phyloP scores from a whole-genome alignment of 2,888 invertebrate genomes.

The Nomada ferruginata region DNA sequence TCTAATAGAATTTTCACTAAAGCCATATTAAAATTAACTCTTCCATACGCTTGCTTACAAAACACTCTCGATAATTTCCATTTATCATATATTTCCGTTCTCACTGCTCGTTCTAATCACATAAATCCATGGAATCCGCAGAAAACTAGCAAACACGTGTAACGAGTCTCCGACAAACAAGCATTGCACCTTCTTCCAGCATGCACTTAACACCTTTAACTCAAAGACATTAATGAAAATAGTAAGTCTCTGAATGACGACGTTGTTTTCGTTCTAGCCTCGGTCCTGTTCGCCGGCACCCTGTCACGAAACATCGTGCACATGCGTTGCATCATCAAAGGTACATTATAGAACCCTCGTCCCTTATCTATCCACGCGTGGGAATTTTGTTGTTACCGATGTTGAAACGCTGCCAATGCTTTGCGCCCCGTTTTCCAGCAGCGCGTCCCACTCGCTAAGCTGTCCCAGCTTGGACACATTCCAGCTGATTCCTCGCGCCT shows the following conservation, averaged over 20 bases:
- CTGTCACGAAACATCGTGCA: conserved; percentile 75
- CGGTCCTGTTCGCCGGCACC: conserved; percentile 61
- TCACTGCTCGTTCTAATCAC: too few relatives aligned
- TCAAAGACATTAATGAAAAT: not conserved
- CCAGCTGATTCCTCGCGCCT: conserved; percentile 57
- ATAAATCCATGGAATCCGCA: too few relatives aligned
- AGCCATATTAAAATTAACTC: not conserved
- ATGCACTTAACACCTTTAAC: too few relatives aligned
- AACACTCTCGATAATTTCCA: too few relatives aligned
- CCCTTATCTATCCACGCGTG: conserved; percentile 57
- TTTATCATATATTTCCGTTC: too few relatives aligned
- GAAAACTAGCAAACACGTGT: too few relatives aligned
- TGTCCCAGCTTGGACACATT: conserved; percentile 65
- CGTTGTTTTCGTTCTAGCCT: conserved; percentile 49
- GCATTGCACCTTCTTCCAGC: too few relatives aligned
- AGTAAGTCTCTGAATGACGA: conserved; percentile 15
- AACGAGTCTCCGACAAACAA: too few relatives aligned
- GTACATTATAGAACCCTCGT: conserved; percentile 59
- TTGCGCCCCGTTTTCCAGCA: conserved; percentile 59
- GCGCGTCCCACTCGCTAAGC: conserved; percentile 40
- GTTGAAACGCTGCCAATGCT: conserved; percentile 66
- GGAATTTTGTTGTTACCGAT: conserved; percentile 61
- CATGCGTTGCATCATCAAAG: conserved; percentile 78
- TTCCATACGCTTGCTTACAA: not conserved
- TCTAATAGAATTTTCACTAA: not conserved